Evolutionary conservation across 2,113 vertebrate genomes (phyloP), one percentile per base, ranked within the genome.

Genomic region (Pionites leucogaster): DNA sequence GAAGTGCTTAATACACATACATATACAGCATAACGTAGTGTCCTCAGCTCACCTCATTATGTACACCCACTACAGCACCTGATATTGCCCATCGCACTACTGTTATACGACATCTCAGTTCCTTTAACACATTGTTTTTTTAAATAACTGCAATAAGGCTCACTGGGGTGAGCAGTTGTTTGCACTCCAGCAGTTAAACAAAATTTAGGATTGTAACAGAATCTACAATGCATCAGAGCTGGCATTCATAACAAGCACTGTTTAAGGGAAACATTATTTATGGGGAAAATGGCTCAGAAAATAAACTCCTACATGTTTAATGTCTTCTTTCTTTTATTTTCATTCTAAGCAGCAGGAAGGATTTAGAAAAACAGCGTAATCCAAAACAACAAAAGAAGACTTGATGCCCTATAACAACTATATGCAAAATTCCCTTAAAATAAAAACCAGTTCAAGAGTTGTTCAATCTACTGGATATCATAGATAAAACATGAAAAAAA

Each of bases 191-290:
- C 53, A 83, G 76, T 62, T 68, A 75, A 53, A 50, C 52, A 12
- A 78, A 85, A 67, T 82, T 93, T 76, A 80, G 85, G 88, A 92
- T 68, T 37, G 63, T 46, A 65, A 81, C 60, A 88, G 90, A 82
- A 75, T 35, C 27, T 79, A 78, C 5, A 3, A 74, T 74, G 50
- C 64, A 96, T 90, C 84, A 88, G 86, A 91, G 13, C 17, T 74
- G 53, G 31, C 50, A 86, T 74, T 87, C 42, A 33, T 85, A 69
- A 82, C 44, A 88, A 95, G 91, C 59, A 76, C 25, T 65, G 22
- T 71, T 94, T 93, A 95, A 89, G 8, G 69, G 65, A 67, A 94
- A 89, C 62, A 29, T 79, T 76, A 92, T 94, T 96, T 94, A 84
- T 39, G n/a, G 29, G 52, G 19, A 85, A 86, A 95, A 88, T 22